Evolutionary conservation across 2,797 vertebrate species (phyloP).

Genomic region (Peromyscus melanophrys): DNA sequence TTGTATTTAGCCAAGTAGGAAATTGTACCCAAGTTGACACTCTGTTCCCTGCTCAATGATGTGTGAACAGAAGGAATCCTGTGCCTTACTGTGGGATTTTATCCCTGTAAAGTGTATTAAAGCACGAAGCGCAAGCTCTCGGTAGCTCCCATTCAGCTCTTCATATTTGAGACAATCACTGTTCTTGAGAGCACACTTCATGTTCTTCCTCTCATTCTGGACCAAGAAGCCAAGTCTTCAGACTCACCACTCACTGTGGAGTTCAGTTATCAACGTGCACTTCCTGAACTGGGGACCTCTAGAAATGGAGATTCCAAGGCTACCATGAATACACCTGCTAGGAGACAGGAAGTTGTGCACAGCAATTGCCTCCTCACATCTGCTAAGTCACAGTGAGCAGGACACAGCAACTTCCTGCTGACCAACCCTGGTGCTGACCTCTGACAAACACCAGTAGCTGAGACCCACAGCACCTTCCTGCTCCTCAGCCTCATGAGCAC

Average conservation of each 20-base stretch:
- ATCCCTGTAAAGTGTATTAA: fast-evolving
- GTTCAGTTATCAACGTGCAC: background rate
- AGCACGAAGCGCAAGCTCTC: fast-evolving
- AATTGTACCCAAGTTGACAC: fast-evolving
- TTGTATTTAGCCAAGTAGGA: fast-evolving
- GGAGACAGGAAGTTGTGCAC: fast-evolving
- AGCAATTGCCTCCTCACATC: too few relatives aligned
- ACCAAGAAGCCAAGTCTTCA: background rate
- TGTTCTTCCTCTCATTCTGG: background rate
- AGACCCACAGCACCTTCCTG: background rate
- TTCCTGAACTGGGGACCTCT: too few relatives aligned
- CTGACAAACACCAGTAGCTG: background rate
- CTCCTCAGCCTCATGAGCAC: fast-evolving
- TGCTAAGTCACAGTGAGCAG: background rate
- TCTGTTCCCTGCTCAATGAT: fast-evolving
- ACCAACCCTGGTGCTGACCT: background rate
- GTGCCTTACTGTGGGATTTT: fast-evolving
- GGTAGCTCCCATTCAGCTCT: fast-evolving
- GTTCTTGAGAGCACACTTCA: background rate
- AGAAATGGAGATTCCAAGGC: background rate
- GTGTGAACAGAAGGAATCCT: fast-evolving
- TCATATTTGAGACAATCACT: background rate
- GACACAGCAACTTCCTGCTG: background rate
- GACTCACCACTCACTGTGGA: background rate
- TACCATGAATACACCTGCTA: background rate